These are phyloP conservation scores for Achlya flavicornis DNA, from an alignment of 2,888 invertebrate species.

Conservation along the genomic window DNA sequence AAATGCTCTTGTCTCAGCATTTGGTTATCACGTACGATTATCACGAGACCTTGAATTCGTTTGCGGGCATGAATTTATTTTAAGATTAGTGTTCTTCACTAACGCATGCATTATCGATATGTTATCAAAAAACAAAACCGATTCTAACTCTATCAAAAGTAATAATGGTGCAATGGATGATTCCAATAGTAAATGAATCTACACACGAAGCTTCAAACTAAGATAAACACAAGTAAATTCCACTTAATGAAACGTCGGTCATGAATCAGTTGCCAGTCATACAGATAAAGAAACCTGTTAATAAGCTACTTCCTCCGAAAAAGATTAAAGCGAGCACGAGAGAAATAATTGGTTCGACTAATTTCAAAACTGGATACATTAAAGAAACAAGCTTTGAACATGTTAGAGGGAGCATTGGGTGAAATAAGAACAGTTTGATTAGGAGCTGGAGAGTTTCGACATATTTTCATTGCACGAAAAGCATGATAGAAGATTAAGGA, in stretches of 20 bases:
- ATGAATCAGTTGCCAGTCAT: slow-evolving; percentile 62
- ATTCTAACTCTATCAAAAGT: too few species aligned
- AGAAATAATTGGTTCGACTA: slow-evolving; percentile 59
- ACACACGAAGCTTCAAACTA: background rate
- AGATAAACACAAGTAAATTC: slow-evolving; percentile 39
- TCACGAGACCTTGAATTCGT: too few species aligned
- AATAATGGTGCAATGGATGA: background rate
- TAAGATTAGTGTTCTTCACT: too few species aligned
- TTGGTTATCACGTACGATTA: too few species aligned
- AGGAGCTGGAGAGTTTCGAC: slow-evolving; percentile 1
- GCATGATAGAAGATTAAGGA: background rate
- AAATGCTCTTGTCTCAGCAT: background rate
- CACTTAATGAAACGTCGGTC: slow-evolving; percentile 41
- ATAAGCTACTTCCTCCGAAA: slow-evolving; percentile 68
- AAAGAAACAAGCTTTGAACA: slow-evolving; percentile 49
- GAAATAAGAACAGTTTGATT: slow-evolving; percentile 6
- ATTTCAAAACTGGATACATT: slow-evolving; percentile 54
- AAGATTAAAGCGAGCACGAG: slow-evolving; percentile 59
- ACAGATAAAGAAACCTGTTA: slow-evolving; percentile 68
- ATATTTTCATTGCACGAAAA: background rate
- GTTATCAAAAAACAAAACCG: too few species aligned
- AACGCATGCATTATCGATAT: too few species aligned
- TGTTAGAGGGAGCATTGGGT: slow-evolving; percentile 28
- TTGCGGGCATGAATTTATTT: too few species aligned
- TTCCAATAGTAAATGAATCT: background rate